Evolutionary conservation across 2,113 vertebrate species (phyloP).

Genomic region (Sturnira hondurensis): DNA sequence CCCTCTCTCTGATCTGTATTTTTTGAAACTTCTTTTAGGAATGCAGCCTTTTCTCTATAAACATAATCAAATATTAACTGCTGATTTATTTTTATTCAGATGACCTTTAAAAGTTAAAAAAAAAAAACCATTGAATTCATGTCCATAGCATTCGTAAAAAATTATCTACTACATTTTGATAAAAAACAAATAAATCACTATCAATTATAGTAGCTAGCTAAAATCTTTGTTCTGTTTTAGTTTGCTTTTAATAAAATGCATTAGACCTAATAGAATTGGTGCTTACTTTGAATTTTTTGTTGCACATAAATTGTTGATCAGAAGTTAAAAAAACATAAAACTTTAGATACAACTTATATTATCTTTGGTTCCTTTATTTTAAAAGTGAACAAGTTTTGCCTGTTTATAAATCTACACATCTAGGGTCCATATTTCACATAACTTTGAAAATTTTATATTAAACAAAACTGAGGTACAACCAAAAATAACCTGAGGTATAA

Average conservation of each 20-base stretch:
- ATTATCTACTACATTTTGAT: not conserved
- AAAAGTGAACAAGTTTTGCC: not conserved
- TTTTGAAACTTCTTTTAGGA: not conserved
- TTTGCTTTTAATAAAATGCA: slow-evolving; percentile 27
- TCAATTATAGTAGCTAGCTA: not conserved
- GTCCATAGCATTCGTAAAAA: not conserved
- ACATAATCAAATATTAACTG: not conserved
- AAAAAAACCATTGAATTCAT: not conserved
- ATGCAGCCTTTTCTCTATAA: not conserved
- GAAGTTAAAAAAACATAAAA: not conserved
- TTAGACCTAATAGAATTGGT: not conserved
- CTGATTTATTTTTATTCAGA: not conserved
- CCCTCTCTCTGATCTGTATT: not conserved
- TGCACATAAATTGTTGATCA: not conserved
- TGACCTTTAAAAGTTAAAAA: not conserved
- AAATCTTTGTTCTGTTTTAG: not conserved
- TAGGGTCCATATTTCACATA: not conserved
- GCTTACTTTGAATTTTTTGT: not conserved
- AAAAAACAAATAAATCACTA: not conserved
- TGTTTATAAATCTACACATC: not conserved
- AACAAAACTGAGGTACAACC: not conserved
- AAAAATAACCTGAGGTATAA: not conserved
- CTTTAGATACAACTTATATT: not conserved
- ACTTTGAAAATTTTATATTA: not conserved
- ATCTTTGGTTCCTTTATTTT: not conserved